phyloP scores from a whole-genome alignment of 2,113 vertebrate genomes.

The Eonycteris spelaea region DNA sequence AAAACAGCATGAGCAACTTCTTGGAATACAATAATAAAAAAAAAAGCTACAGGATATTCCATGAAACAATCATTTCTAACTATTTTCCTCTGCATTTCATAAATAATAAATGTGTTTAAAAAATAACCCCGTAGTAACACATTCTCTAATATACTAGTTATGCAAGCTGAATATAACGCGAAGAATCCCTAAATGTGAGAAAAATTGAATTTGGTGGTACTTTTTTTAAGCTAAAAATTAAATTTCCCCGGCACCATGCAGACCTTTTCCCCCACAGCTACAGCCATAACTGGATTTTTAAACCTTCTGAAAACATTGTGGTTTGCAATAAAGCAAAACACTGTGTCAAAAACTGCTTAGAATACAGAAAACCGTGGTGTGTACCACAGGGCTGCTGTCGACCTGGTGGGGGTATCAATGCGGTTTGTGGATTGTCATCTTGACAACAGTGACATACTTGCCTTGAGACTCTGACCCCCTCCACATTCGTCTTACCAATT shows the following conservation, averaged over 20 bases:
- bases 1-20: conserved; percentile 63
- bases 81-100: conserved; percentile 78
- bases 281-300: conserved; percentile 79
- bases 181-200: conserved; percentile 70
- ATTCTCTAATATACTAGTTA: conserved; percentile 75
- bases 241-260: conserved; percentile 72
- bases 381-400: neutral
- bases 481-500: neutral
- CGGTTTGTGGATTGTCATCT: neutral
- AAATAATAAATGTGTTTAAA: conserved; percentile 80
- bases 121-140: conserved; percentile 64
- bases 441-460: conserved; percentile 18
- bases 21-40: conserved; percentile 70
- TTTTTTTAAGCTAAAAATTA: conserved; percentile 73
- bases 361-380: conserved; percentile 59
- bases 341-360: conserved; percentile 72
- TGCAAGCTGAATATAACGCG: conserved; percentile 73
- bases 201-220: conserved; percentile 71
- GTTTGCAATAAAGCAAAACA: conserved; percentile 75
- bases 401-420: neutral
- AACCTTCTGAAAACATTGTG: conserved; percentile 56
- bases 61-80: conserved; percentile 79
- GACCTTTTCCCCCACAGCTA: conserved; percentile 68
- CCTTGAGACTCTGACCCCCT: neutral
- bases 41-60: conserved; percentile 72